Conservation (phyloP, 2,113 vertebrate species). For the Perca flavescens region DNA sequence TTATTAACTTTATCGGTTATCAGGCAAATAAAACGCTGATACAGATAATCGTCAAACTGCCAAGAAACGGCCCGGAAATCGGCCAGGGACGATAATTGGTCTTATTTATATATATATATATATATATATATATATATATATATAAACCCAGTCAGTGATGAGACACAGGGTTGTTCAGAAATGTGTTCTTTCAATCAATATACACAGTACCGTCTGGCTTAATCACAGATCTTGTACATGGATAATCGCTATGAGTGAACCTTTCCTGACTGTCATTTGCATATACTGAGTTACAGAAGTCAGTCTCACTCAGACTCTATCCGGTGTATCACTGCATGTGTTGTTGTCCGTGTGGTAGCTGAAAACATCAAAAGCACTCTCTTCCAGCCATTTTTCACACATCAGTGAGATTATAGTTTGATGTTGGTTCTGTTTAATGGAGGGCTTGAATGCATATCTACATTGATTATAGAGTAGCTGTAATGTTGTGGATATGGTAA, state of each 20-base stretch:
- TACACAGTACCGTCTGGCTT: conserved; percentile 60
- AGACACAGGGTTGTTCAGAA: conserved; percentile 63
- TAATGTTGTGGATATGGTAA: conserved; percentile 18
- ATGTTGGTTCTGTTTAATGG: conserved; percentile 34
- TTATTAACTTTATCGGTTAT: too few relatives aligned
- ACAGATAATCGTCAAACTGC: too few relatives aligned
- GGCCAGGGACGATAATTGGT: too few relatives aligned
- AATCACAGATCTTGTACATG: conserved; percentile 80
- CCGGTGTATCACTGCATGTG: conserved; percentile 46
- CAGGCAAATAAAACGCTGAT: too few relatives aligned
- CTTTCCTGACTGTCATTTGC: conserved; percentile 74
- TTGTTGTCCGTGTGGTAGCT: conserved; percentile 55
- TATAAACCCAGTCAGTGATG: too few relatives aligned
- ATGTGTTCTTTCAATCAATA: conserved; percentile 75
- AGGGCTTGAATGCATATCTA: conserved; percentile 21
- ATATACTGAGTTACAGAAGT: conserved; percentile 83
- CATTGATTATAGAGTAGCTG: conserved; percentile 2
- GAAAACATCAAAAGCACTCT: conserved; percentile 54
- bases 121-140: too few relatives aligned
- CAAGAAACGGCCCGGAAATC: too few relatives aligned
- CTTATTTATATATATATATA: too few relatives aligned
- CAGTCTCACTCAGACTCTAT: conserved; percentile 65
- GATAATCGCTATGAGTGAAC: conserved; percentile 78
- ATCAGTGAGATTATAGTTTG: conserved; percentile 31
- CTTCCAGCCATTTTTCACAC: conserved; percentile 45